Conservation (phyloP, 2,888 invertebrate genomes). For the Anthoptus insignis region DNA sequence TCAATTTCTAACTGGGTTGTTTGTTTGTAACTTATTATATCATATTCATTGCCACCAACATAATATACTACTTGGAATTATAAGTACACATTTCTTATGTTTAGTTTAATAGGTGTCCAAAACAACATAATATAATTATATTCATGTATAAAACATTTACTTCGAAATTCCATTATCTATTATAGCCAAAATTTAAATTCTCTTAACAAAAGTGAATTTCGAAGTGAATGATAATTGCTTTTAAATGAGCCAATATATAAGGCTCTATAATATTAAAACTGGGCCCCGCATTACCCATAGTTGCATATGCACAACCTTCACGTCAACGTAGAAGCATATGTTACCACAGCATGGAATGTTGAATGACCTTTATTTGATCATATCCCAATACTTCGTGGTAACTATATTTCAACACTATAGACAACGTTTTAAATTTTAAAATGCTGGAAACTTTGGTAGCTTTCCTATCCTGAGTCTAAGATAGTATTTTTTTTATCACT, state of each 20-base stretch:
- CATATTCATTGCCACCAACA: not conserved
- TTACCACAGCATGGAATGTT: conserved; percentile 77
- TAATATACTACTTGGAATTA: not conserved
- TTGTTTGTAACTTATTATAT: not conserved
- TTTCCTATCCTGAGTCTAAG: too few species aligned
- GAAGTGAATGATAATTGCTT: conserved; percentile 21
- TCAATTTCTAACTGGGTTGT: not conserved
- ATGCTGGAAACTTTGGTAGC: too few species aligned
- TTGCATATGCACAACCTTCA: conserved; percentile 42
- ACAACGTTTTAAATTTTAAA: too few species aligned
- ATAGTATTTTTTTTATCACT: too few species aligned
- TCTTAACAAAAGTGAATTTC: conserved; percentile 15
- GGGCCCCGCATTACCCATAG: conserved; percentile 36
- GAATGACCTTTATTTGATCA: conserved; percentile 58
- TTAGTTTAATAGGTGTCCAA: conserved; percentile 1
- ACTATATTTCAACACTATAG: conserved; percentile 3
- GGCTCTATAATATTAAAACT: conserved; percentile 23
- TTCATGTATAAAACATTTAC: conserved; percentile 1
- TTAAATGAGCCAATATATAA: conserved; percentile 20
- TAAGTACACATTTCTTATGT: conserved; percentile 9
- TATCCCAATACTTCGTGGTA: conserved; percentile 32
- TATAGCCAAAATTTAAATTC: not conserved
- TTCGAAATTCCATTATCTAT: conserved; percentile 22
- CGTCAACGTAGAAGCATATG: conserved; percentile 56
- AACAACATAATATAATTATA: not conserved